Base-by-base conservation (phyloP, 2,113 vertebrate genomes). In the Chloropsis cyanopogon region DNA sequence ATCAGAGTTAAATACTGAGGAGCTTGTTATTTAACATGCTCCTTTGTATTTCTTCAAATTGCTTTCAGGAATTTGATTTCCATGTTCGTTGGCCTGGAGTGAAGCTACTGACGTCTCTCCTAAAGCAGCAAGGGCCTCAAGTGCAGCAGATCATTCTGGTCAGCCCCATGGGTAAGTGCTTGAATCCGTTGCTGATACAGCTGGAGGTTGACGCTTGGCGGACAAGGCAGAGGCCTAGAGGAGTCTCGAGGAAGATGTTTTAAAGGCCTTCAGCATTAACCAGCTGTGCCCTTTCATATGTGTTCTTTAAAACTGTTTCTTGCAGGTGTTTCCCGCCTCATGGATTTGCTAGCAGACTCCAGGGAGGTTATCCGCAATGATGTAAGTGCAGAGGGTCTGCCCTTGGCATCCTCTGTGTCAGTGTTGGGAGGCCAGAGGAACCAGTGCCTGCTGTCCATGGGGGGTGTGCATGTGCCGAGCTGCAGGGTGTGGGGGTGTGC, bases 361-460 rank as follows among this genome's bases (percentile, higher is more conserved):
- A 98, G 99, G 97, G 99, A 99, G 96, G 99, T 99, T 6, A 99
- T 99, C 93, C 98, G 99, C 50, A 99, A 99, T 86, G 99, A 99
- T 93, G 99, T 99, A 94, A 99, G 99, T 98, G 31, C 35, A 49
- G 57, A 37, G 31, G 15, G 12, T 54, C 59, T 61, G 23, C 17
- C 2, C 31, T 11, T 31, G 52, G 39, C 60, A 8, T 3, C 24
- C n/a, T 29, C 7, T 26, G 9, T 11, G 0, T 11, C 37, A 5
- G 7, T 3, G 59, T 14, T 11, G 12, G 1, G 42, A 50, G 33
- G 65, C 15, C 0, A 0, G 2, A 9, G 23, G 18, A 23, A 5
- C 22, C 20, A 0, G 4, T 10, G 22, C 2, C 2, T 49, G 59
- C 56, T 70, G 28, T 9, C 23, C 3, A 0, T 10, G 64, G 54